Conservation (phyloP, 2,113 vertebrate genomes). For the Trachemys scripta region DNA sequence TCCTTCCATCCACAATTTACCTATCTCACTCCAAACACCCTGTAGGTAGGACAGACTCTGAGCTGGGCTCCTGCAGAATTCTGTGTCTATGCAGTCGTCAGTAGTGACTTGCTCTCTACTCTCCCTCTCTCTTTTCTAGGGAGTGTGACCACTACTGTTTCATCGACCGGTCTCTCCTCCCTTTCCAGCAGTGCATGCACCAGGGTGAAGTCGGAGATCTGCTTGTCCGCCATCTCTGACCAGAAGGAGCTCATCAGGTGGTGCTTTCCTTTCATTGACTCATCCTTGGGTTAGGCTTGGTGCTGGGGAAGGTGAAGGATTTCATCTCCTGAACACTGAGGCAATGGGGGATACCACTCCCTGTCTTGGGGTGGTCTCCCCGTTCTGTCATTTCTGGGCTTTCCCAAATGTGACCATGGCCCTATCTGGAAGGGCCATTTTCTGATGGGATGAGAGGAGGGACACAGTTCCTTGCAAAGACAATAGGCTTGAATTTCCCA, state of each 20-base stretch:
- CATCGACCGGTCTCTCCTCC: conserved; percentile 57
- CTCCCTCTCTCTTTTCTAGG: conserved; percentile 58
- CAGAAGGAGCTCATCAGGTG: conserved; percentile 51
- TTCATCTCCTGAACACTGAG: not conserved
- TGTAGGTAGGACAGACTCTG: not conserved
- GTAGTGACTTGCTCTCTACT: not conserved
- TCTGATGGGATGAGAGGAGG: not conserved
- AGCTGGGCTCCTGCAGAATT: not conserved
- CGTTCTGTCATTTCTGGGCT: not conserved
- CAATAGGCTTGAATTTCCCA: not conserved
- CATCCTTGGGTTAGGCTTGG: not conserved
- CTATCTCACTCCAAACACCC: not conserved
- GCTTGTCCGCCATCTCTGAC: conserved; percentile 41
- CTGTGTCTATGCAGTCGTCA: not conserved
- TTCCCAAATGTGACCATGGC: not conserved
- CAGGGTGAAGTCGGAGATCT: conserved; percentile 72
- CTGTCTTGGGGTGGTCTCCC: not conserved
- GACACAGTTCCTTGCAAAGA: not conserved
- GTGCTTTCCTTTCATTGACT: conserved; percentile 1
- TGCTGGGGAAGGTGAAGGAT: not conserved
- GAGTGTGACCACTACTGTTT: conserved; percentile 48
- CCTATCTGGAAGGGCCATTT: not conserved
- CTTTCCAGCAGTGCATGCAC: conserved; percentile 61
- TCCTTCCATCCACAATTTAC: not conserved
- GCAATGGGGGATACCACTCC: not conserved